phyloP scores from a whole-genome alignment of 2,888 invertebrate genomes.

The Pycnomerus fuliginosus region DNA sequence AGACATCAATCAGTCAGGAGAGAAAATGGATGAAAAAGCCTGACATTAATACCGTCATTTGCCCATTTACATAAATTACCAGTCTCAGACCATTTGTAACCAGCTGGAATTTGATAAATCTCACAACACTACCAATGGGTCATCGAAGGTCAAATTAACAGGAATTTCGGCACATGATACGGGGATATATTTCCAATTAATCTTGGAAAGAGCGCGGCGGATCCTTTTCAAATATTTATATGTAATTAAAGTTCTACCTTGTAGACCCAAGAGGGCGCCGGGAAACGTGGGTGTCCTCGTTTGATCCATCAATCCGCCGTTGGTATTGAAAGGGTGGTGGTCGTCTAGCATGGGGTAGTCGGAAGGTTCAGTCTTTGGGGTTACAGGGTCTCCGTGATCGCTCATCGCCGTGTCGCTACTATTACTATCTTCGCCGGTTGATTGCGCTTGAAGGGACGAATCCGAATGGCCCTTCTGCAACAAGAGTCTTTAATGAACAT shows the following conservation, averaged over 20 bases:
- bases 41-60: constrained; percentile 21
- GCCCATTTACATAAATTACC: constrained; percentile 23
- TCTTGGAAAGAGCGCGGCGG: background rate
- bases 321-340: constrained; percentile 62
- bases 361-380: constrained; percentile 72
- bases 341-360: constrained; percentile 68
- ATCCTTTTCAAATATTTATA: background rate
- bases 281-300: constrained; percentile 74
- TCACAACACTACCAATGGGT: constrained; percentile 13
- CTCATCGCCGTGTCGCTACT: constrained; percentile 82
- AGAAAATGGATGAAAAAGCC: constrained; percentile 16
- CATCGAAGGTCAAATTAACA: constrained; percentile 11
- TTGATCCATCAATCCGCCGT: constrained; percentile 63
- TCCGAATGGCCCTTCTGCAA: constrained; percentile 58
- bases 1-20: constrained; percentile 19
- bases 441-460: constrained; percentile 64
- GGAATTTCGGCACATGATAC: background rate
- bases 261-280: constrained; percentile 75
- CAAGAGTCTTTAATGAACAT: no score
- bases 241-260: constrained; percentile 58
- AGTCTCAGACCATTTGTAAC: constrained; percentile 17
- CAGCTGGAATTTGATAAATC: constrained; percentile 20
- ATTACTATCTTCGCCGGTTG: constrained; percentile 80
- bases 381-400: constrained; percentile 64
- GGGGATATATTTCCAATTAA: background rate